A percentile compares a stretch with the other conserved stretches of the same genome.
These are phyloP conservation scores for Barbus barbus DNA, from an alignment of 2,113 vertebrate genomes.

Conservation along the genomic window DNA sequence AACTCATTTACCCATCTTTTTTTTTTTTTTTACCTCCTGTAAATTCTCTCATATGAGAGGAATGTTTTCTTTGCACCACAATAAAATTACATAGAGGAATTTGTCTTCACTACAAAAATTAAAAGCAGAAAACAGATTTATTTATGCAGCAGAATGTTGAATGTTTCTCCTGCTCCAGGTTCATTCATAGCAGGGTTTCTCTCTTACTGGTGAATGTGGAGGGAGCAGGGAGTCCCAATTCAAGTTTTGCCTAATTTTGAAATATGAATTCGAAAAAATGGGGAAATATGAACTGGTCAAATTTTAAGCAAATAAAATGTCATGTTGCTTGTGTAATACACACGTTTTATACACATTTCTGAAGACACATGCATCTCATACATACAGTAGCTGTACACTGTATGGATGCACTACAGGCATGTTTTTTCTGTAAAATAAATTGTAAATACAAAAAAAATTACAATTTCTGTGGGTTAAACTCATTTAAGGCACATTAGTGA, in stretches of 20 bases:
- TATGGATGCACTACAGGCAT: too few species aligned
- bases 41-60: neutral
- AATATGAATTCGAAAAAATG: neutral
- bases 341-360: neutral
- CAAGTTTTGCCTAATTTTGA: neutral
- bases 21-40: slow-evolving; percentile 4
- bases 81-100: neutral
- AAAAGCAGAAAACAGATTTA: neutral
- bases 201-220: neutral
- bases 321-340: neutral
- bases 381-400: too few species aligned
- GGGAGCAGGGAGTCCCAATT: neutral
- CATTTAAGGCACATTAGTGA: too few species aligned
- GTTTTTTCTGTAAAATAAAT: too few species aligned
- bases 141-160: neutral
- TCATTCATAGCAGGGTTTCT: neutral
- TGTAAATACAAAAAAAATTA: too few species aligned
- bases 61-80: neutral
- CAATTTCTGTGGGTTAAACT: too few species aligned
- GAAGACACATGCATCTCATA: neutral
- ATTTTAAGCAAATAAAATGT: neutral
- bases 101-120: neutral
- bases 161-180: neutral
- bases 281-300: neutral
- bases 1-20: neutral